A percentile compares a stretch with the other conserved stretches of the same genome.
Evolutionary conservation across 1,140 invertebrate species (phyloP).

Genomic region (Rhysida immarginata): DNA sequence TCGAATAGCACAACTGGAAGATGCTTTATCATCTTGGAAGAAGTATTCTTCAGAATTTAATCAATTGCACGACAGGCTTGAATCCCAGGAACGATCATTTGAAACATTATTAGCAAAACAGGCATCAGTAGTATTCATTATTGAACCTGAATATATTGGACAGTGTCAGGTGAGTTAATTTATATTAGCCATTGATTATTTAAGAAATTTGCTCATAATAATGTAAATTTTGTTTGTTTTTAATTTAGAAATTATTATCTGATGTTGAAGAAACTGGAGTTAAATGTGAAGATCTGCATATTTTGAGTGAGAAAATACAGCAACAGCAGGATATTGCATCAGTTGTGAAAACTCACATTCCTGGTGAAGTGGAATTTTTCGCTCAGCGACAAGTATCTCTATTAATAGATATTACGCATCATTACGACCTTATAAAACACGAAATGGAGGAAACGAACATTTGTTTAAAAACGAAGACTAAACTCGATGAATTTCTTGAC

Average conservation of each 20-base stretch:
- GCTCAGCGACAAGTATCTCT: not conserved
- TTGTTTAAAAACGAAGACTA: not conserved
- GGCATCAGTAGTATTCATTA: too few relatives aligned
- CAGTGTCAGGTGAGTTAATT: too few relatives aligned
- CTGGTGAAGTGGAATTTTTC: constrained; percentile 9
- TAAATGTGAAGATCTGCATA: not conserved
- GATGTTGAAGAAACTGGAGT: not conserved
- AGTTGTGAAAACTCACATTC: constrained; percentile 1
- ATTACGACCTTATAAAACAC: constrained; percentile 14
- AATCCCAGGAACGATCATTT: constrained; percentile 38
- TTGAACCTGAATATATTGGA: too few relatives aligned
- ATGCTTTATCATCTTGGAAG: constrained; percentile 58
- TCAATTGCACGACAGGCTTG: constrained; percentile 52
- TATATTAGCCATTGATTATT: too few relatives aligned
- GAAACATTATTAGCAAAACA: constrained; percentile 23
- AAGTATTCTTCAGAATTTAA: constrained; percentile 55
- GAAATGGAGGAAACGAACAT: not conserved
- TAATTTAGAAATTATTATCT: not conserved
- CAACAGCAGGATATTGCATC: not conserved
- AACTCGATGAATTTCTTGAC: not conserved
- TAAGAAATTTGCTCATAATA: not conserved
- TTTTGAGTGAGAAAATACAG: not conserved
- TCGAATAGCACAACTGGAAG: constrained; percentile 32
- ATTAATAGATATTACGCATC: not conserved
- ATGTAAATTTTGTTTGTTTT: not conserved